phyloP scores from a whole-genome alignment of 2,113 vertebrate species.

The Pungitius pungitius region DNA sequence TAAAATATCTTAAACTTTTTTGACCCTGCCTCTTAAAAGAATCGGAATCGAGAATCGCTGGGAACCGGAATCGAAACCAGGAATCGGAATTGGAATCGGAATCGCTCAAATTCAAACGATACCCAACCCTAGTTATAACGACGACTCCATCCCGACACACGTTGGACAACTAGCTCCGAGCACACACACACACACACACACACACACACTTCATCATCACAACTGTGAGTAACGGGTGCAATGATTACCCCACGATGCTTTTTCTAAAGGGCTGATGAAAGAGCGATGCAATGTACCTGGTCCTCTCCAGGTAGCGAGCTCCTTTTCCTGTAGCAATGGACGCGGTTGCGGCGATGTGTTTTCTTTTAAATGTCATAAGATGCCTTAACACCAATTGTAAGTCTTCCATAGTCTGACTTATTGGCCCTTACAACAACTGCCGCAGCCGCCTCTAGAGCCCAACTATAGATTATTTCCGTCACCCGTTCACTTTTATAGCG shows the following conservation, averaged over 20 bases:
- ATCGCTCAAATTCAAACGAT: too few relatives aligned
- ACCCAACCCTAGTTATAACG: too few relatives aligned
- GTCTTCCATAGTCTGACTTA: conserved; percentile 41
- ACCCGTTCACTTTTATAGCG: conserved; percentile 47
- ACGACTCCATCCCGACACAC: too few relatives aligned
- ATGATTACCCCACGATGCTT: conserved; percentile 25
- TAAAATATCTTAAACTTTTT: too few relatives aligned
- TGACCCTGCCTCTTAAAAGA: too few relatives aligned
- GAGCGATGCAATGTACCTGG: conserved; percentile 32
- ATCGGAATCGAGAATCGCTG: too few relatives aligned
- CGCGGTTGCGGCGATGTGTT: conserved; percentile 27
- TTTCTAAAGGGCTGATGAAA: conserved; percentile 39
- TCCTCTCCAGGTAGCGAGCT: conserved; percentile 2
- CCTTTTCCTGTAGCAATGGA: conserved; percentile 33
- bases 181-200: not conserved
- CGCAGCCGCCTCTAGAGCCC: conserved; percentile 17
- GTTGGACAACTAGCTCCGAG: too few relatives aligned
- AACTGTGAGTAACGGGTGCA: conserved; percentile 10
- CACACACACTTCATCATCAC: conserved; percentile 6
- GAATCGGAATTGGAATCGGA: too few relatives aligned
- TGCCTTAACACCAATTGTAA: conserved; percentile 36
- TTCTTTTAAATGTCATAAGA: conserved; percentile 21
- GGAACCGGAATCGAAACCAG: too few relatives aligned
- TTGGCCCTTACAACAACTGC: conserved; percentile 41
- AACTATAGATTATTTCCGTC: conserved; percentile 30